Evolutionary conservation across 1,140 invertebrate genomes (phyloP).

Genomic region (Lucilia sericata): DNA sequence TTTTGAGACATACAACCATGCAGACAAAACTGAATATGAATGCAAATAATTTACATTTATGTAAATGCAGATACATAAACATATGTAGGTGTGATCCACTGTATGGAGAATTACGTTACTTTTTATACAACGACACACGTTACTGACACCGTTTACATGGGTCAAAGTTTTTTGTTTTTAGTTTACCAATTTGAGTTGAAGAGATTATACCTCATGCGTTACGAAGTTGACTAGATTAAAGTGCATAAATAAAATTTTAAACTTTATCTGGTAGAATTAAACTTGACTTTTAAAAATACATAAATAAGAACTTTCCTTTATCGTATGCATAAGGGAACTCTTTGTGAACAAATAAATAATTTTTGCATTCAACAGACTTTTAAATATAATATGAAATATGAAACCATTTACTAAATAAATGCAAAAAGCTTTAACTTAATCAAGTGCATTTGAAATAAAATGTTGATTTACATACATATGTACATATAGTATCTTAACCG

Average conservation of each 20-base stretch:
- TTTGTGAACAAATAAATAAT: too few species aligned
- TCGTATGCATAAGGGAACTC: too few species aligned
- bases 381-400: too few species aligned
- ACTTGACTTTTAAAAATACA: not conserved
- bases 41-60: not conserved
- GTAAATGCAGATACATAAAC: not conserved
- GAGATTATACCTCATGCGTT: not conserved
- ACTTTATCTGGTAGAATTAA: not conserved
- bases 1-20: too few species aligned
- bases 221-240: not conserved
- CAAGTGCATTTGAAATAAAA: too few species aligned
- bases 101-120: too few species aligned
- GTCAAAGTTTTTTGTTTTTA: not conserved
- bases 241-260: not conserved
- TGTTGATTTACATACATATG: too few species aligned
- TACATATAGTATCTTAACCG: too few species aligned
- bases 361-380: too few species aligned
- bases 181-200: not conserved
- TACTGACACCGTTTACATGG: not conserved
- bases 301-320: not conserved
- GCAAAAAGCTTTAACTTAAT: too few species aligned
- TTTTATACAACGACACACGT: not conserved
- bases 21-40: not conserved
- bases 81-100: not conserved
- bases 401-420: too few species aligned